phyloP scores from a whole-genome alignment of 2,113 vertebrate genomes.

The Passer montanus region DNA sequence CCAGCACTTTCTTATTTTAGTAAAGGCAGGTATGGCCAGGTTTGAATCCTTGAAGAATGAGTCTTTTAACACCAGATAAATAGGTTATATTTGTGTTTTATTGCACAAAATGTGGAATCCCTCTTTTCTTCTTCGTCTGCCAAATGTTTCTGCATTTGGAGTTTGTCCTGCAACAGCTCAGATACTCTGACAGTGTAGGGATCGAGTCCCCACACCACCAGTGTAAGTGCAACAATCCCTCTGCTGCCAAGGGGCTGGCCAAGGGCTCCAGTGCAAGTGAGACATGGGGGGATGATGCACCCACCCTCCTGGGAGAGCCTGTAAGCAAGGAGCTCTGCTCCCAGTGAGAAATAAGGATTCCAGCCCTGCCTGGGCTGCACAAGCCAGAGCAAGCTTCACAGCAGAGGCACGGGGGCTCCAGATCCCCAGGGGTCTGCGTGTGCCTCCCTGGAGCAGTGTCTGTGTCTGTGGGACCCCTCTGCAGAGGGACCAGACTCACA shows the following conservation, averaged over 20 bases:
- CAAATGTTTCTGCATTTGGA: not conserved
- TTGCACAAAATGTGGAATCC: not conserved
- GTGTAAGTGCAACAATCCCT: not conserved
- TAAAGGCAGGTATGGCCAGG: not conserved
- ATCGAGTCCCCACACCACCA: rapidly evolving
- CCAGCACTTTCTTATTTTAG: not conserved
- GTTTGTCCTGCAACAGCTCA: not conserved
- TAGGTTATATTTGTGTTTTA: not conserved
- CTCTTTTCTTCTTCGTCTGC: not conserved
- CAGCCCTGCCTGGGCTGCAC: not conserved
- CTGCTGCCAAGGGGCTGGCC: not conserved
- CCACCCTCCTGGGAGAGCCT: rapidly evolving
- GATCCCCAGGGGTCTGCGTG: not conserved
- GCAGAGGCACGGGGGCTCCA: not conserved
- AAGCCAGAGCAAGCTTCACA: not conserved
- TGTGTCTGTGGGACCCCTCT: not conserved
- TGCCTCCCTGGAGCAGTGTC: not conserved
- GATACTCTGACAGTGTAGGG: not conserved
- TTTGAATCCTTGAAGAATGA: not conserved
- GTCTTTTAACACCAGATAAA: not conserved
- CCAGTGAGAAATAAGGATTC: not conserved
- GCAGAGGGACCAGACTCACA: not conserved
- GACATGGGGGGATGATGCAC: rapidly evolving
- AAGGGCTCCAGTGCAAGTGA: not conserved
- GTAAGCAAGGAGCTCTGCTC: not conserved